A percentile compares a stretch with the other conserved stretches of the same genome.
These are phyloP conservation scores for Paratrypauchen microcephalus DNA, from an alignment of 2,797 vertebrate genomes.

Conservation along the genomic window DNA sequence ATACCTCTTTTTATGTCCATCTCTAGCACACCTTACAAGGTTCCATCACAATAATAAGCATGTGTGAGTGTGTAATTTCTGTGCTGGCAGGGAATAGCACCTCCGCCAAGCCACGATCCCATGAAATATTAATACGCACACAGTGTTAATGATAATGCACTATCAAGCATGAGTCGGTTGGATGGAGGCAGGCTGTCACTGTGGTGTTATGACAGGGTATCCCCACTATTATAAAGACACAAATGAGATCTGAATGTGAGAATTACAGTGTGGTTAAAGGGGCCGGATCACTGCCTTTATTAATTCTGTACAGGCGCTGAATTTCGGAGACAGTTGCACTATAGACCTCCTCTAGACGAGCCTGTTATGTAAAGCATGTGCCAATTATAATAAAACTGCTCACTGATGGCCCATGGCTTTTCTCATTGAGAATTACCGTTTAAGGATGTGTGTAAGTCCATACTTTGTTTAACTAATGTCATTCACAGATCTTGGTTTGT, in stretches of 20 bases:
- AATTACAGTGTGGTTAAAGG: constrained; percentile 68
- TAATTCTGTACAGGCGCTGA: constrained; percentile 63
- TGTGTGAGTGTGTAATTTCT: background rate
- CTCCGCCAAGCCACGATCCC: constrained; percentile 63
- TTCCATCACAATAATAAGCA: constrained; percentile 66
- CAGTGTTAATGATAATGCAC: constrained; percentile 77
- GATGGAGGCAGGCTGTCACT: constrained; percentile 59
- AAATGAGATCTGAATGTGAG: constrained; percentile 75
- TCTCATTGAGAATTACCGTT: background rate
- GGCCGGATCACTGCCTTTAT: constrained; percentile 57
- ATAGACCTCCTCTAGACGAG: constrained; percentile 48
- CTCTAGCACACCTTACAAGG: constrained; percentile 57
- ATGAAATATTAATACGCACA: constrained; percentile 80
- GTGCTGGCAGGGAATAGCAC: no score
- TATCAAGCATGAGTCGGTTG: constrained; percentile 68
- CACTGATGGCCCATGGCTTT: constrained; percentile 19
- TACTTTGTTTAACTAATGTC: background rate
- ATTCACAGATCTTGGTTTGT: background rate
- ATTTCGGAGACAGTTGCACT: constrained; percentile 60
- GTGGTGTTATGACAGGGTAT: constrained; percentile 67
- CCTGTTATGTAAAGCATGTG: constrained; percentile 41
- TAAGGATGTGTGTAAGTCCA: constrained; percentile 5
- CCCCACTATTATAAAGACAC: constrained; percentile 57
- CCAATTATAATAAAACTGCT: constrained; percentile 41
- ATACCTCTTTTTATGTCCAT: constrained; percentile 50